Evolutionary conservation across 2,888 invertebrate genomes (phyloP).

Genomic region (Agonopterix arenella): DNA sequence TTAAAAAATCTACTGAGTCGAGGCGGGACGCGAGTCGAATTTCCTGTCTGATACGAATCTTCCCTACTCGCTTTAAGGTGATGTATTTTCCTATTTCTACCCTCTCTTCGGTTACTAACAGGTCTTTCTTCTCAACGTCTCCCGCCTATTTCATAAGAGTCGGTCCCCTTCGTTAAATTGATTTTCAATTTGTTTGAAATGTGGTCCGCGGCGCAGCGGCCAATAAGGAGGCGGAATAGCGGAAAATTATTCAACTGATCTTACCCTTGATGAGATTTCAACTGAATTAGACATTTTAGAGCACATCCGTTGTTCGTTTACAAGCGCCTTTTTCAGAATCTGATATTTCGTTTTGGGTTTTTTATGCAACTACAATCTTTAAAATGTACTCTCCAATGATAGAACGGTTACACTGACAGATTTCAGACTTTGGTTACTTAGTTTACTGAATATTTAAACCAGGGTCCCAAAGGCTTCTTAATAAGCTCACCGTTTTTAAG

Average conservation of each 20-base stretch:
- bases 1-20: slow-evolving; percentile 58
- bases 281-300: slow-evolving; percentile 27
- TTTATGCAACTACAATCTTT: too few species aligned
- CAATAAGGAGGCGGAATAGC: slow-evolving; percentile 63
- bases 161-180: slow-evolving; percentile 60
- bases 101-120: slow-evolving; percentile 39
- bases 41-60: slow-evolving; percentile 75
- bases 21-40: slow-evolving; percentile 65
- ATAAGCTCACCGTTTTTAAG: too few species aligned
- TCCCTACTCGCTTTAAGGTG: slow-evolving; percentile 75
- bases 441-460: too few species aligned
- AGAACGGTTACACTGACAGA: too few species aligned
- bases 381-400: too few species aligned
- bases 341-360: too few species aligned
- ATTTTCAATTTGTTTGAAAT: slow-evolving; percentile 76
- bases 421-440: too few species aligned
- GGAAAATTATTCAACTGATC: slow-evolving; percentile 65
- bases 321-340: too few species aligned
- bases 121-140: slow-evolving; percentile 36
- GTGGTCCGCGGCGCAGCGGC: slow-evolving; percentile 62
- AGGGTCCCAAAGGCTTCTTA: too few species aligned
- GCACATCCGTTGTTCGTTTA: too few species aligned
- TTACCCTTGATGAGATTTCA: slow-evolving; percentile 54
- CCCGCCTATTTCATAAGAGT: slow-evolving; percentile 41
- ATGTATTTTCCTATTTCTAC: slow-evolving; percentile 73